These are phyloP conservation scores for Tribolium freemani DNA, from an alignment of 2,888 invertebrate genomes.

Conservation along the genomic window DNA sequence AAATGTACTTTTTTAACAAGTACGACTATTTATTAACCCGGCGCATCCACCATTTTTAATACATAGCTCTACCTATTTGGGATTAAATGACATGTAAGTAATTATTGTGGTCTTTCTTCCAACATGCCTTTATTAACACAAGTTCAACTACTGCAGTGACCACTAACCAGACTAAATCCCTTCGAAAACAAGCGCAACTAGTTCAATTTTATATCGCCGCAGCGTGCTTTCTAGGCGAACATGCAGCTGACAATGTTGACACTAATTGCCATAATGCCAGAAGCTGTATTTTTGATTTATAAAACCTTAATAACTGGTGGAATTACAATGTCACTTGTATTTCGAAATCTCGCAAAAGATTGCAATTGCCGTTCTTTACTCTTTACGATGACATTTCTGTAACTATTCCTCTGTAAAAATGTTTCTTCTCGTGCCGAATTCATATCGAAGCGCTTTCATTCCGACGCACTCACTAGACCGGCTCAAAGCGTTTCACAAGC, in stretches of 20 bases:
- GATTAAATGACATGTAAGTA: background rate
- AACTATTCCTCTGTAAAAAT: constrained; percentile 5
- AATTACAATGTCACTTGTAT: background rate
- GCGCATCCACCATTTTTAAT: too few relatives aligned
- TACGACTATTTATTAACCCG: too few relatives aligned
- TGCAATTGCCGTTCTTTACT: background rate
- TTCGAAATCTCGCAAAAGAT: constrained; percentile 3
- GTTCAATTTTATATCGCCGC: constrained; percentile 6
- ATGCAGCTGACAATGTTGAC: constrained; percentile 17
- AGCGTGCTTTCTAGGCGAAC: constrained; percentile 16
- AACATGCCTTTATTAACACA: background rate
- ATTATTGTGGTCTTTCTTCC: background rate
- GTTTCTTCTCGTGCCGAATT: constrained; percentile 8
- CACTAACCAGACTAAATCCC: background rate
- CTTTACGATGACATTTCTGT: background rate
- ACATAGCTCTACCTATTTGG: too few relatives aligned
- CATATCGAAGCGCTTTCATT: constrained; percentile 17
- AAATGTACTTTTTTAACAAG: too few relatives aligned
- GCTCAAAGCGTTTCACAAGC: constrained; percentile 13
- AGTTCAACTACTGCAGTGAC: constrained; percentile 4
- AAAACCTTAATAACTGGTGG: constrained; percentile 7
- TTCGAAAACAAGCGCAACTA: constrained; percentile 1
- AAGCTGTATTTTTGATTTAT: constrained; percentile 12
- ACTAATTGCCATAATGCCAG: constrained; percentile 17
- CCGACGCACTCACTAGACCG: constrained; percentile 9